Evolutionary conservation across 2,888 invertebrate species (phyloP), one percentile per base, ranked within the genome.

Genomic region (Lepeophtheirus nordmannii): DNA sequence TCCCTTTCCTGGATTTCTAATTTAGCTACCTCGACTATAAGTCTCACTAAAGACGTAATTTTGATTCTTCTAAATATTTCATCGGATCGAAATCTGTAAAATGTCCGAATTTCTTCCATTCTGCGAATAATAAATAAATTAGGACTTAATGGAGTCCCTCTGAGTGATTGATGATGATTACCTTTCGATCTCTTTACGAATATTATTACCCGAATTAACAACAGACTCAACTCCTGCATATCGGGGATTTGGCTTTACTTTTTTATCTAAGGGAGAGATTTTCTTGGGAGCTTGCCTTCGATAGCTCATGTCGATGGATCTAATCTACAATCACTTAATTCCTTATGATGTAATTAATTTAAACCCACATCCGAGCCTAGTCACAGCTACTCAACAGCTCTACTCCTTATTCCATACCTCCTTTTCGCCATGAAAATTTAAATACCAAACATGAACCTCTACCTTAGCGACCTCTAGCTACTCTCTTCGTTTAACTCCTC

Each of bases 41-140:
- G 62, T 22, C 67, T 68, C 20, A 70, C 60, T 23, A 70, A 23
- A 38, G 69, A 67, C 22, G 62, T 67, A 22, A 69, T 63, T 10
- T 68, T 67, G 58, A 70, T 70, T 37, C 70, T 62, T 9, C 69
- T 61, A 56, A 70, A 70, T 9, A 69, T 67, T 53, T 70, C 70
- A 67, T 69, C 68, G 38, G 68, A 67, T 1, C 69, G 63, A 40
- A 70, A 69, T 68, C 69, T 65, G 53, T 67, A 68, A 40, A 56
- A 68, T 20, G 53, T 23, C 11, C 61, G 62, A 20, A 58, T 63
- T 64, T 67, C 66, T 22, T 60, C 66, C 40, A 66, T 14, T 22
- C 63, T 63, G 14, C 20, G 46, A 56, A 53, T 20, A 23, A 56
- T 14, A 23, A 30, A 30, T 30, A 38, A 58, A 3, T 58, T 30